Base-by-base conservation (phyloP, 2,113 vertebrate species). In the Rhegmatorhina hoffmannsi region DNA sequence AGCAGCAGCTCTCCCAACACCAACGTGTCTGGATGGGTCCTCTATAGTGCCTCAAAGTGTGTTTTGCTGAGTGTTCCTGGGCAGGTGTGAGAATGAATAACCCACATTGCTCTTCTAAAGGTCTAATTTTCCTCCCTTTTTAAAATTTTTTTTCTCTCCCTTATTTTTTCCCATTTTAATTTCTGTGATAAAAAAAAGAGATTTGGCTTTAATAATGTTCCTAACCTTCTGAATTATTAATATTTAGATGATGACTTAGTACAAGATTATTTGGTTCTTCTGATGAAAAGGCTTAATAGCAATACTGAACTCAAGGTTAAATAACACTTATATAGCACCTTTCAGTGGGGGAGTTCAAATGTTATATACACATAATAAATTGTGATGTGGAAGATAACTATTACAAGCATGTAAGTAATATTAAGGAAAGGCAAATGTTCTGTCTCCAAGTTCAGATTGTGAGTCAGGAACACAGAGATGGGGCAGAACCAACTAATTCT, bases 241-340 rank as follows among this genome's bases (percentile, higher is more conserved):
- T 95, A 76, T 94, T 80, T 95, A 94, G 89, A 58, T 28, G 29
- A 59, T 82, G 75, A 40, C 24, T 94, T 73, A 34, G 31, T 92
- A 92, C 3, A 16, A 94, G 58, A 84, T 92, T 92, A 34, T 62
- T 77, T n/a, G 7, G 7, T 59, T 69, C 46, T 82, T 50, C 44
- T 86, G 75, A 84, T 78, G 50, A 44, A 82, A 50, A 85, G 31
- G 50, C 47, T 49, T 94, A 68, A 76, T 84, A 74, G 46, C 91
- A 84, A 75, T 85, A 82, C 94, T 94, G 89, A 97, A 77, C 40
- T 92, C 53, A 77, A 77, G 43, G 88, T 97, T 97, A 95, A 94
- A 84, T 96, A 96, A 95, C 1, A 9, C 15, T 73, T 63, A 19
- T 11, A 40, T 50, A n/a, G 46, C 38, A 83, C n/a, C 23, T 74